Evolutionary conservation across 2,113 vertebrate species (phyloP), one percentile per base, ranked within the genome.

Genomic region (Chloropsis cyanopogon): DNA sequence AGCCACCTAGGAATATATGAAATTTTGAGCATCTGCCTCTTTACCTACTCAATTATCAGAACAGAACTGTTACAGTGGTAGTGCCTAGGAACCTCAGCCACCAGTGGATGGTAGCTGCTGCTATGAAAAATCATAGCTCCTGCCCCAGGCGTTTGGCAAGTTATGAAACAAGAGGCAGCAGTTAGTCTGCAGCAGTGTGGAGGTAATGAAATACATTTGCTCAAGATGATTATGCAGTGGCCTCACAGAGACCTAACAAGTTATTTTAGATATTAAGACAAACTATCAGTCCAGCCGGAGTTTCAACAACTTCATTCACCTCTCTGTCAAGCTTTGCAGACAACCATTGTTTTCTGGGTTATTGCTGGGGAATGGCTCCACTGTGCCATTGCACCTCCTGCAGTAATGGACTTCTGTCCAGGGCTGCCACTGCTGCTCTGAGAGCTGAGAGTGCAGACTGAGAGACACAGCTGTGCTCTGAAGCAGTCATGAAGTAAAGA

Each of bases 121-220:
- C 86, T 68, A 16, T 57, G 53, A 65, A 95, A 95, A 94, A 93
- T 69, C 71, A 47, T 33, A 78, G 65, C 18, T 94, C 71, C 39
- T 92, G 86, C 91, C 76, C 52, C 68, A 83, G 76, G 86, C 80
- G 81, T 53, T 92, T 76, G 82, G 47, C 64, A 94, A 66, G 86
- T 91, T 78, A 92, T 56, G 65, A 86, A 95, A 93, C 60, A 54
- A 94, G 69, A 86, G 65, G 86, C 80, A 87, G 77, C 65, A 93
- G 72, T 82, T 82, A 76, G 83, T 78, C 68, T 66, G 56, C 9
- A 24, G 77, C 2, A 1, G 57, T 47, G 79, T 85, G 49, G 79
- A 68, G 92, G 72, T 63, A 94, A 72, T 64, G 72, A 95, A 95
- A 86, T 88, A 83, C 49, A 60, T 78, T 92, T 93, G 57, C 83